Evolutionary conservation across 2,888 invertebrate species (phyloP), one percentile per base, ranked within the genome.

Genomic region (Escarpia spicata): DNA sequence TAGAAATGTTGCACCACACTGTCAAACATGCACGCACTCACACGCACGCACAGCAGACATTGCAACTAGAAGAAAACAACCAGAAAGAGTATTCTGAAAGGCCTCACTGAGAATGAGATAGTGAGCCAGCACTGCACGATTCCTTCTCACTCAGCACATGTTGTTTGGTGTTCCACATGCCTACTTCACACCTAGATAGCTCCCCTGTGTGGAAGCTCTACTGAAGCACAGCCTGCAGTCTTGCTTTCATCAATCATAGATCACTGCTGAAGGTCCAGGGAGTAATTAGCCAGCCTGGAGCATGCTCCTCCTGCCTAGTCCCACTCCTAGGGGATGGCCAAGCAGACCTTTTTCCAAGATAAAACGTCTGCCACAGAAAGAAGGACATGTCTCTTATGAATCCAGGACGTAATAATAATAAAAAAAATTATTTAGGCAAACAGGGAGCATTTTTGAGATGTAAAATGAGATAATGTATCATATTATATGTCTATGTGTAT

Each of bases 211-310:
- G 75, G 75, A n/a, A 37, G 37, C 37, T 37, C 52, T 52, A 3
- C 52, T 75, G 75, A 75, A 75, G 19, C n/a, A 75, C 4, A 19
- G n/a, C 75, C 19, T 75, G 6, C 75, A 75, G 6, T 19, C 19
- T n/a, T 75, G 75, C 75, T 75, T 75, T 75, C 75, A 75, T 75
- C 75, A 75, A 75, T 75, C 75, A 75, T 75, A 75, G 75, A 75
- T 75, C 75, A 75, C 75, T 75, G 75, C 75, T 26, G 19, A 75
- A 26, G 9, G 10, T 75, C n/a, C 75, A 26, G n/a, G 4, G 26
- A 75, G 75, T 75, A 26, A 75, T 75, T n/a, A 75, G 75, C 75
- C n/a, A 75, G 52, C 9, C 9, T 52, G 52, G 26, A 75, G 19
- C 75, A 26, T 10, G 4, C 75, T 75, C 19, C n/a, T 75, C 75